These are phyloP conservation scores for Chaitophorus viminalis DNA, from an alignment of 2,888 invertebrate genomes.

Conservation along the genomic window DNA sequence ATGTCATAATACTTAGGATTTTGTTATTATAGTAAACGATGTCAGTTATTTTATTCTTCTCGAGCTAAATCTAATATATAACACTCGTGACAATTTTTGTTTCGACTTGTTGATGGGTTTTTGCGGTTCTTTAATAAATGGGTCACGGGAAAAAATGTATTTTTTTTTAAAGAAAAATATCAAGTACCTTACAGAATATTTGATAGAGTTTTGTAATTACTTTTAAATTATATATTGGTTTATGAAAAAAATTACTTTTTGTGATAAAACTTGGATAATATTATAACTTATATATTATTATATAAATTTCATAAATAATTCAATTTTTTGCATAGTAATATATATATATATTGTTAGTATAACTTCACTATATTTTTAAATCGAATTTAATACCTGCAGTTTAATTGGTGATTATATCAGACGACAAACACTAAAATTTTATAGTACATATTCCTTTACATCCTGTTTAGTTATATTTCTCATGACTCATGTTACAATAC, in stretches of 20 bases:
- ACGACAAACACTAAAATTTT: not conserved
- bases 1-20: not conserved
- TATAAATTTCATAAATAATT: no score
- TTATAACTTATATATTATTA: no score
- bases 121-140: not conserved
- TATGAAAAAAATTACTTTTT: not conserved
- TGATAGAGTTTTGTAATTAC: not conserved
- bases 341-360: no score
- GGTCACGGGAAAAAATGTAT: not conserved
- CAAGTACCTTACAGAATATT: not conserved
- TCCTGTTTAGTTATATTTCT: no score
- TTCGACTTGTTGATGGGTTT: not conserved
- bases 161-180: not conserved
- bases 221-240: constrained; percentile 20
- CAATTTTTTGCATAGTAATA: no score
- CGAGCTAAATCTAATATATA: not conserved
- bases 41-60: not conserved
- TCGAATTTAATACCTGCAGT: no score
- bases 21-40: not conserved
- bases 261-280: not conserved
- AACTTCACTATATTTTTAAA: no score
- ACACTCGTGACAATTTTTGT: not conserved
- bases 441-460: no score
- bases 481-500: no score
- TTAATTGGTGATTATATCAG: not conserved